phyloP scores from a whole-genome alignment of 2,113 vertebrate species.

The Vireo altiloquus region DNA sequence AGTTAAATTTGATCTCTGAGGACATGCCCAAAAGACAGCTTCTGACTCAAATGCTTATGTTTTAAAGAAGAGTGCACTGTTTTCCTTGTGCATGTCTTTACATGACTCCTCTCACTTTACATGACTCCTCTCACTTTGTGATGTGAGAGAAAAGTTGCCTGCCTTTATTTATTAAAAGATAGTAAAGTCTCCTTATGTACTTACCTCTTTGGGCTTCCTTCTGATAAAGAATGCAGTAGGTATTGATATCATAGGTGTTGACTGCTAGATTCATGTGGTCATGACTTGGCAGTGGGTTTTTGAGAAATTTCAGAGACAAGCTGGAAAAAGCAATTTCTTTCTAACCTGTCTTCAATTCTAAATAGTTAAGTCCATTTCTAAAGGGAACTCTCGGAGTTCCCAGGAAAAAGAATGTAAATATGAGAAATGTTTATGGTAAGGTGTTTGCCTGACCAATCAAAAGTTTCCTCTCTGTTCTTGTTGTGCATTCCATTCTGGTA shows the following conservation, averaged over 20 bases:
- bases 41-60: background rate
- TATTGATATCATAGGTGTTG: background rate
- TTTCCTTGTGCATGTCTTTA: background rate
- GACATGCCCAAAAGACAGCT: background rate
- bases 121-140: background rate
- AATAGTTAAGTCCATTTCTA: too few species aligned
- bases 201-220: background rate
- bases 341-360: too few species aligned
- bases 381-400: too few species aligned
- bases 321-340: too few species aligned
- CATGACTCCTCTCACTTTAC: background rate
- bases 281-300: too few species aligned
- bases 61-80: background rate
- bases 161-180: background rate
- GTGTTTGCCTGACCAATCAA: too few species aligned
- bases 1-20: background rate
- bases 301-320: too few species aligned
- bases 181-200: background rate
- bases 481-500: too few species aligned
- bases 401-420: too few species aligned
- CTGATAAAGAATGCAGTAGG: constrained; percentile 18
- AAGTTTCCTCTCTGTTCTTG: too few species aligned
- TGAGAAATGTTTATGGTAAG: too few species aligned
- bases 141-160: background rate
- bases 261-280: background rate